phyloP scores from a whole-genome alignment of 2,113 vertebrate species.

The Phalacrocorax aristotelis region DNA sequence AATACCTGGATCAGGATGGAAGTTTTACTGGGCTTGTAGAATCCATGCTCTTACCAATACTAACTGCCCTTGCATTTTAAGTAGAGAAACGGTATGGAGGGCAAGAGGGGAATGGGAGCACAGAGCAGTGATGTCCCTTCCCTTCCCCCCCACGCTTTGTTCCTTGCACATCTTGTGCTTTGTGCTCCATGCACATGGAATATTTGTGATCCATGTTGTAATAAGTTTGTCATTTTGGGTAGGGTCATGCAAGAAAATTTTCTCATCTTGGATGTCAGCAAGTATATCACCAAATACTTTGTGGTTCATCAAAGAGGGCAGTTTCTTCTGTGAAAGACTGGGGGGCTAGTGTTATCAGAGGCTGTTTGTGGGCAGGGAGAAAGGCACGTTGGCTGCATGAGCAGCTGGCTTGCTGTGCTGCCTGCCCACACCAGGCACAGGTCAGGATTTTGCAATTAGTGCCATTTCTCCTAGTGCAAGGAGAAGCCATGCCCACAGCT shows the following conservation, averaged over 20 bases:
- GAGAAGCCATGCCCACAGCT: neutral
- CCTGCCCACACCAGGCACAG: neutral
- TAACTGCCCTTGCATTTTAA: neutral
- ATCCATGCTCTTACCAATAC: neutral
- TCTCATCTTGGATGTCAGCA: neutral
- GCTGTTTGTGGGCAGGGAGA: neutral
- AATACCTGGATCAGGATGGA: neutral
- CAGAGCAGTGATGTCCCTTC: neutral
- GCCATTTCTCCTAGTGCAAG: neutral
- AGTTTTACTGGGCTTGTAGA: neutral
- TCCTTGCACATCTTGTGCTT: neutral
- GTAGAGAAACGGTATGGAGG: neutral
- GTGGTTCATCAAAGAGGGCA: accelerated
- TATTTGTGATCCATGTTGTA: neutral
- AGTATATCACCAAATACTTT: neutral
- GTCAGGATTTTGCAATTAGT: neutral
- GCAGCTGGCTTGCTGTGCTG: neutral
- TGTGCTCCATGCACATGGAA: neutral
- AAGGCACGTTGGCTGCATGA: accelerated
- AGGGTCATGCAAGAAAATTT: neutral
- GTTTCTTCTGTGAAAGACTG: neutral
- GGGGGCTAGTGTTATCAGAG: neutral
- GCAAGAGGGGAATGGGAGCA: neutral
- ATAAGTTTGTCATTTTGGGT: neutral
- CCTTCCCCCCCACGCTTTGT: neutral